Conservation (phyloP, 2,113 vertebrate genomes). For the Tachysurus fulvidraco region DNA sequence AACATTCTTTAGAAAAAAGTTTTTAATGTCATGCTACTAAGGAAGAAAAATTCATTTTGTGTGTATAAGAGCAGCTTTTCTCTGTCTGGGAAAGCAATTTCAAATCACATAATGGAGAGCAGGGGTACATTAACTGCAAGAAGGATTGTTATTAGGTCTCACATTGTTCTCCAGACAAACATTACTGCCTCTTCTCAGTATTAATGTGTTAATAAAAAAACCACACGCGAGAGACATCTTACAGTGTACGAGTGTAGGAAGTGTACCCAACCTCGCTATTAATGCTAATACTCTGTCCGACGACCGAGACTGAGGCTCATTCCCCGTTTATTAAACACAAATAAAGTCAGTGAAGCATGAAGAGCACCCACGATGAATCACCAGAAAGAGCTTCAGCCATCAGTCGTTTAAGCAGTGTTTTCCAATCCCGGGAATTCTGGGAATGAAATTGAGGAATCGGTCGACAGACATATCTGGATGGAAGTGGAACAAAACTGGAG, state of each 20-base stretch:
- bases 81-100: not conserved
- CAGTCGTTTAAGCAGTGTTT: not conserved
- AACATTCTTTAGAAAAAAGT: not conserved
- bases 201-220: conserved; percentile 4
- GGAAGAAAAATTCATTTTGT: not conserved
- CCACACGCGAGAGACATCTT: not conserved
- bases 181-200: conserved; percentile 12
- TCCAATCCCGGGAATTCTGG: too few relatives aligned
- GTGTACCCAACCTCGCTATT: not conserved
- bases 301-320: not conserved
- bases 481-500: too few relatives aligned
- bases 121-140: not conserved
- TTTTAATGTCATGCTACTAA: not conserved
- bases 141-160: not conserved
- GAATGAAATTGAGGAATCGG: too few relatives aligned
- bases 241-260: not conserved
- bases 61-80: not conserved
- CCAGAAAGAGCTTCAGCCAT: not conserved
- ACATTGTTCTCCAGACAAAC: conserved; percentile 9
- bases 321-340: not conserved
- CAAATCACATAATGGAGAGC: not conserved
- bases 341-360: not conserved
- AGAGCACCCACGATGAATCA: not conserved
- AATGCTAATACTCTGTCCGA: not conserved
- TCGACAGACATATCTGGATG: too few relatives aligned